Base-by-base conservation (phyloP, 2,888 invertebrate species). In the Clistopyga incitator region DNA sequence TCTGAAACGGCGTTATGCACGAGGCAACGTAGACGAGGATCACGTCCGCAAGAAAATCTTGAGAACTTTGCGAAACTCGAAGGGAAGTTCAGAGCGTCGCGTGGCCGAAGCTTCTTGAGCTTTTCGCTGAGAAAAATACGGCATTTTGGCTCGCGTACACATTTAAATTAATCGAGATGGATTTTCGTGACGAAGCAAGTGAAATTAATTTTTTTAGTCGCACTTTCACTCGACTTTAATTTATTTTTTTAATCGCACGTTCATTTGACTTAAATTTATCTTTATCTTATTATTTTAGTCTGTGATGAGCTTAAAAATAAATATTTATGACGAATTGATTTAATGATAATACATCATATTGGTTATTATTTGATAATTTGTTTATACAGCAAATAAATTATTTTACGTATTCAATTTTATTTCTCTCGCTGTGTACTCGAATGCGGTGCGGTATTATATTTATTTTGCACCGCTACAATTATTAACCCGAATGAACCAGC, bases 1-100 rank as follows among this genome's bases (percentile, higher is more conserved):
- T 47, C 25, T 74, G 47, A 52, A 67, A 79, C 65, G 79, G 71
- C 75, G 75, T 82, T 82, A 79, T 76, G 65, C 82, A 59, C 42
- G 68, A 29, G 65, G 50, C 45, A 59, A 71, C 70, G 70, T 34
- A 20, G 70, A 15, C 52, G 38, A 54, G 18, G 15, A 38, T 6
- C 52, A 18, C 59, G 50, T 64, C 18, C 34, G 64, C 56, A 56
- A 59, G 82, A 82, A 76, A 82, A 82, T 82, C 79, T 82, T 56
- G 23, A 56, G 45, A 76, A 78, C 65, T 82, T 76, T 76, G 42
- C 56, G 34, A 52, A 64, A 67, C 64, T 79, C 47, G 71, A 79
- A 75, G 79, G 71, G 56, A 79, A 82, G 79, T 78, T 82, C 76
- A 42, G 59, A 75, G 47, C 70, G 70, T 54, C 38, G 70, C 70